Conservation (phyloP, 92 coral and sea anemone genomes). For the Umimayanthus kanabou region DNA sequence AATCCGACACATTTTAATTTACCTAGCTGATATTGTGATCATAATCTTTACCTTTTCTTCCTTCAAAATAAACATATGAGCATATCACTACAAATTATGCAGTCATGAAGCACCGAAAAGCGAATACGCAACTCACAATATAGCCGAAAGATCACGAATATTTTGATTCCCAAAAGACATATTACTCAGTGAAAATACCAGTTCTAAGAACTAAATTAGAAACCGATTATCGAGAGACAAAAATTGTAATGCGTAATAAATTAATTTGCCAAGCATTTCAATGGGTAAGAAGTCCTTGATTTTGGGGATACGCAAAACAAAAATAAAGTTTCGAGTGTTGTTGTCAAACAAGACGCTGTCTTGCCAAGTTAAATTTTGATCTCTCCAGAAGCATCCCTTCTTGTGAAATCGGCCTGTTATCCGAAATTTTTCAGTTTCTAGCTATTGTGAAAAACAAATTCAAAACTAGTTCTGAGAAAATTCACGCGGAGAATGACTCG, state of each 20-base stretch:
- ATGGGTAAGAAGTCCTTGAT: background rate
- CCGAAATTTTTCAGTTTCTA: background rate
- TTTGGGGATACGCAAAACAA: background rate
- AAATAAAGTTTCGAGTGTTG: constrained; percentile 12
- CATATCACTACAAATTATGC: background rate
- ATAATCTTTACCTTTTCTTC: background rate
- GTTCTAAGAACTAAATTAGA: background rate
- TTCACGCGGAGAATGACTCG: constrained; percentile 11
- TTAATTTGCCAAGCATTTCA: background rate
- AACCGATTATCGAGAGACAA: background rate
- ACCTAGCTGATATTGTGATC: constrained; percentile 1
- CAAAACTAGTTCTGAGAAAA: background rate
- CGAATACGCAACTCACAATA: constrained; percentile 2
- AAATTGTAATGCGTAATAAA: background rate
- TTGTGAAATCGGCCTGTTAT: background rate
- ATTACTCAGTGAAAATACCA: background rate
- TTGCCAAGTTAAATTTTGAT: background rate
- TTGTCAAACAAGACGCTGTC: background rate
- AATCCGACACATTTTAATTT: constrained; percentile 6
- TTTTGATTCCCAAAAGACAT: background rate
- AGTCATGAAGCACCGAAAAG: background rate
- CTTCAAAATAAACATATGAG: background rate
- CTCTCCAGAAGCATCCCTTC: background rate
- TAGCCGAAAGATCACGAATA: background rate
- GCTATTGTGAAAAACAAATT: background rate